These are phyloP conservation scores for Coptotermes formosanus DNA, from an alignment of 1,140 invertebrate genomes.

Conservation along the genomic window DNA sequence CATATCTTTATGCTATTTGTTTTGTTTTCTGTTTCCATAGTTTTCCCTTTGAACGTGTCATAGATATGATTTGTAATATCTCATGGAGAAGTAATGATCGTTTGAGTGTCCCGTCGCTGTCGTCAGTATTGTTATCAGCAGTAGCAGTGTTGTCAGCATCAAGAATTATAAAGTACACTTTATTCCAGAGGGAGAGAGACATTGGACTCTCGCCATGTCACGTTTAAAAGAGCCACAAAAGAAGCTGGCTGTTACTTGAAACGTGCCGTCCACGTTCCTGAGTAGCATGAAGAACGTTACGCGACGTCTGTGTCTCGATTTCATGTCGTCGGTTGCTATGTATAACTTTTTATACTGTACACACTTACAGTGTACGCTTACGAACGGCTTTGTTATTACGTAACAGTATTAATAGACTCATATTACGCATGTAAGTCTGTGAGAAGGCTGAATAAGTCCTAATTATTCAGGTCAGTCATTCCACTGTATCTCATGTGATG, in stretches of 20 bases:
- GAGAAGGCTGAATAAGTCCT: background rate
- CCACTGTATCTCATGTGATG: background rate
- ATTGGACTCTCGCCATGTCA: conserved; percentile 8
- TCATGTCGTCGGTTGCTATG: background rate
- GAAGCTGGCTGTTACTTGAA: background rate
- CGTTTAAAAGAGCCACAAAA: background rate
- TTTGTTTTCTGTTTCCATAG: too few species aligned
- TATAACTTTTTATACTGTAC: background rate
- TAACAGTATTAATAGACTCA: background rate
- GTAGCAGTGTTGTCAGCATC: too few species aligned
- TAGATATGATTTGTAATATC: too few species aligned
- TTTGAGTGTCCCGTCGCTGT: too few species aligned
- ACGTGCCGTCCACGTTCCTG: background rate
- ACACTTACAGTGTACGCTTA: background rate
- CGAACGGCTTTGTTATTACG: background rate
- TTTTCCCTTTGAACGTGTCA: too few species aligned
- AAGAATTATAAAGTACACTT: background rate
- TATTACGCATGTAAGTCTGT: background rate
- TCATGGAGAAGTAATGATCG: too few species aligned
- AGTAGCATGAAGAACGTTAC: background rate
- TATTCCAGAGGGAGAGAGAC: background rate
- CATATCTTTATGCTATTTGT: too few species aligned
- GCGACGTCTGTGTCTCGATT: background rate
- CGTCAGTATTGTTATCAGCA: too few species aligned
- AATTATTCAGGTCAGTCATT: background rate